Evolutionary conservation across 2,113 vertebrate species (phyloP), one percentile per base, ranked within the genome.

Genomic region (Neodontobutis hainanensis): DNA sequence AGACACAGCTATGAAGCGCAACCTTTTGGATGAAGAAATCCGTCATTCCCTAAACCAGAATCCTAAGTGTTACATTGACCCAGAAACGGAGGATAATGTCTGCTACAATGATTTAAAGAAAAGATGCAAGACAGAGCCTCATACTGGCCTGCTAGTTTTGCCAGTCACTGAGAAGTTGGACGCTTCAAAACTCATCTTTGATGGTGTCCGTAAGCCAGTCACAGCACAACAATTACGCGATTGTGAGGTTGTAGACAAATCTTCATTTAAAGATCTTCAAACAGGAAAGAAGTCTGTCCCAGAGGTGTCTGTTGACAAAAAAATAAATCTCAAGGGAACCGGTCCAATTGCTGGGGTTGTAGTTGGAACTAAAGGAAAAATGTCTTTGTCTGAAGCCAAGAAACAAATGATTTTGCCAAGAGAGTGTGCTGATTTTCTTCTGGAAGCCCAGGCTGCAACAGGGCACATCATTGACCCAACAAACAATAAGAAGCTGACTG

Each of bases 281-380:
- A 95, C 92, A 71, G 94, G 95, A 0, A 92, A 95, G 70, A 95
- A 92, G 86, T 94, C 94, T 0, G 91, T 95, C 47, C 90, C 91
- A 72, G 92, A 95, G 46, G 92, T 96, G 0, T 89, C 95, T 0
- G 80, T 89, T 51, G 94, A 95, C 12, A 93, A 95, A 15, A 92
- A 95, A 32, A 88, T 93, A n/a, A 48, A 10, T 81, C 90, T 96
- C 45, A 94, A 92, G 50, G 50, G 50, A 1, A 52, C 50, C 7
- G 27, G 27, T 11, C 5, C 50, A 14, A 52, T 52, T 52, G 50
- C 50, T 12, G 50, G 27, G 32, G 6, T 52, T 34, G 27, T 34
- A 11, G 11, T 5, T 14, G 27, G 11, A 1, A 34, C 14, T 34
- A 52, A 52, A 8, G 8, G 34, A 52, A 52, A 2, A 52, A 14